These are phyloP conservation scores for Venusia cambrica DNA, from an alignment of 2,888 invertebrate species.

Conservation along the genomic window DNA sequence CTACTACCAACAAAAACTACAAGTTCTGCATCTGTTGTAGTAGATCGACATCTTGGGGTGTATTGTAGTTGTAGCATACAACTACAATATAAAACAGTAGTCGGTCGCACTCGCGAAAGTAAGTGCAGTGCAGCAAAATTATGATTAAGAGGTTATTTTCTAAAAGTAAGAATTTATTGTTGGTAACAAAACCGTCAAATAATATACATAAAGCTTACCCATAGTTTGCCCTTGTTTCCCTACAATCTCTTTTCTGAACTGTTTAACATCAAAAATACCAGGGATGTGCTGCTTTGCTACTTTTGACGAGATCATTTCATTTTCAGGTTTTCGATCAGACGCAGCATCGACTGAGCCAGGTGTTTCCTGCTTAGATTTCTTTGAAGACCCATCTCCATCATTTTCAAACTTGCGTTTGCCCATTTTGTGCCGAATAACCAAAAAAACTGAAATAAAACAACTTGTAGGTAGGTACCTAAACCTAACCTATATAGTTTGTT, in stretches of 20 bases:
- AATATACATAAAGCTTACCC: conserved; percentile 69
- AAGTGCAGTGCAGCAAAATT: too few relatives aligned
- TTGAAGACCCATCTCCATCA: conserved; percentile 36
- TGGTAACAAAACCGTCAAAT: too few relatives aligned
- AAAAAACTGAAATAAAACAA: background rate
- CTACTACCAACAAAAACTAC: too few relatives aligned
- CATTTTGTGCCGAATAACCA: conserved; percentile 41
- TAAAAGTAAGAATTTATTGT: background rate
- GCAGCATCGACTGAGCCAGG: conserved; percentile 27
- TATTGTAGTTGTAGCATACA: too few relatives aligned
- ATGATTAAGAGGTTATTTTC: too few relatives aligned
- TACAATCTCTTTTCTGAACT: conserved; percentile 80
- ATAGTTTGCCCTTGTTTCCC: conserved; percentile 76
- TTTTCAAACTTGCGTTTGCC: conserved; percentile 61
- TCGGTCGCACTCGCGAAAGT: too few relatives aligned
- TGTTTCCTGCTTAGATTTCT: conserved; percentile 46
- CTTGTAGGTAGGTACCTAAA: too few relatives aligned
- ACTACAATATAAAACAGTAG: too few relatives aligned
- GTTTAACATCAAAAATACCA: conserved; percentile 77
- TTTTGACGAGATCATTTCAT: conserved; percentile 21
- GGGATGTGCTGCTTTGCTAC: conserved; percentile 32
- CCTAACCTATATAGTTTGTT: too few relatives aligned
- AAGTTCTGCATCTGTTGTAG: too few relatives aligned
- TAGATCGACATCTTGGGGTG: too few relatives aligned
- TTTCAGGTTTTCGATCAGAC: conserved; percentile 50